Percentiles rank a stretch among this genome's conserved stretches.
Evolutionary conservation across 2,113 vertebrate genomes (phyloP).

Genomic region (Chrysemys picta): DNA sequence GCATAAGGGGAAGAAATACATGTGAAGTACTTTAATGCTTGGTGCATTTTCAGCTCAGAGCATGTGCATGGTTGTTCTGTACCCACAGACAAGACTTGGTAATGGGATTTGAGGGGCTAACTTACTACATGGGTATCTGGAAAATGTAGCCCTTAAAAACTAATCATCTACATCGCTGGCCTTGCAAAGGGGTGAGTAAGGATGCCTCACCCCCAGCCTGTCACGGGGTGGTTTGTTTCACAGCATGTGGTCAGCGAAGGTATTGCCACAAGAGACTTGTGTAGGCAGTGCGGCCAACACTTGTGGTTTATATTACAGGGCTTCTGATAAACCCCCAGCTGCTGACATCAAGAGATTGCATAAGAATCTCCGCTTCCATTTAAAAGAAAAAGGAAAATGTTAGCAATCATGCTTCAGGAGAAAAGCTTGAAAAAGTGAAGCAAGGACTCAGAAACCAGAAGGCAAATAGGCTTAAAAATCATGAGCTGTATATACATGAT

Average conservation of each 20-base stretch:
- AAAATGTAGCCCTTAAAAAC: background rate
- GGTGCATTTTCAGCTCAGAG: background rate
- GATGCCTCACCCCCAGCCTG: background rate
- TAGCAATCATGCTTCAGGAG: too few species aligned
- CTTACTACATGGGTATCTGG: background rate
- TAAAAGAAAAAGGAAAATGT: too few species aligned
- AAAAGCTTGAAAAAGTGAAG: too few species aligned
- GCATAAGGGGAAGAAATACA: background rate
- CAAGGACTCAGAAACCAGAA: too few species aligned
- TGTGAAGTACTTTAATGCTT: background rate
- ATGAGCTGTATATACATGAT: too few species aligned
- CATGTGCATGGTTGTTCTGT: background rate
- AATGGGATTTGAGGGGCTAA: conserved; percentile 26
- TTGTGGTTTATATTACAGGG: background rate
- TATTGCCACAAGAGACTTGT: background rate
- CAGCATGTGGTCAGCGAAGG: background rate
- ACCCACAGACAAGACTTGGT: background rate
- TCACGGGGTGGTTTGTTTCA: background rate
- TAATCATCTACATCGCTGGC: background rate
- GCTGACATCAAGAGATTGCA: background rate
- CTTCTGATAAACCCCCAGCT: background rate
- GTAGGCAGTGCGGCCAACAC: background rate
- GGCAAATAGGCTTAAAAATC: too few species aligned
- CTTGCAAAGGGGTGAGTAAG: background rate
- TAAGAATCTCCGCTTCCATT: too few species aligned